These are phyloP conservation scores for Stenopsyche tienmushanensis DNA, from an alignment of 1,140 invertebrate genomes.

Conservation along the genomic window DNA sequence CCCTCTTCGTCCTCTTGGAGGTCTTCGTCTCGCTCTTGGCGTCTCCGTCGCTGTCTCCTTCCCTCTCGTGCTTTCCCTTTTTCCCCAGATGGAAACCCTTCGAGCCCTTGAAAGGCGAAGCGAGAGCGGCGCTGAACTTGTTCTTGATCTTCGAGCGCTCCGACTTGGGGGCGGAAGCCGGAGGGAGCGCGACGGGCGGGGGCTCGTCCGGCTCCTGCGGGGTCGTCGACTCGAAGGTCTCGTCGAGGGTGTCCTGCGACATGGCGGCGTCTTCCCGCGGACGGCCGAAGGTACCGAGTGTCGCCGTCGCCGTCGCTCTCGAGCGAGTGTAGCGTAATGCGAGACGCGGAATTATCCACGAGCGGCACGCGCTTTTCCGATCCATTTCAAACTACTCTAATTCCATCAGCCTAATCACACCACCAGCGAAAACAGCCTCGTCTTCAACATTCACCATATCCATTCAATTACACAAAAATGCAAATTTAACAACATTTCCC, in stretches of 20 bases:
- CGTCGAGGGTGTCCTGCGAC: constrained; percentile 32
- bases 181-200: constrained; percentile 19
- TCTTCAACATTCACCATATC: no score
- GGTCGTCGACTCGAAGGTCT: constrained; percentile 34
- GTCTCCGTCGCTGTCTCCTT: constrained; percentile 34
- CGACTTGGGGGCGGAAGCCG: constrained; percentile 1
- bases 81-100: constrained; percentile 32
- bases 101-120: constrained; percentile 35
- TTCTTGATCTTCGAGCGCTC: constrained; percentile 28
- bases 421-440: no score
- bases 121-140: constrained; percentile 29
- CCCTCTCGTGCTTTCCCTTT: constrained; percentile 22
- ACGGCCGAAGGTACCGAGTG: no score
- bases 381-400: no score
- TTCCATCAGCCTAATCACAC: no score
- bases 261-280: constrained; percentile 1
- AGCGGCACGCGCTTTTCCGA: no score
- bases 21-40: constrained; percentile 11
- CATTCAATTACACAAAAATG: no score
- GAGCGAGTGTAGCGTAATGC: not conserved
- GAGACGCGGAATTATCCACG: constrained; percentile 1
- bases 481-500: no score
- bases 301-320: not conserved
- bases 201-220: constrained; percentile 24
- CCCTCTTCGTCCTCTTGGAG: constrained; percentile 27